Evolutionary conservation across 2,797 vertebrate species (phyloP), one percentile per base, ranked within the genome.

Genomic region (Xenopus petersii): DNA sequence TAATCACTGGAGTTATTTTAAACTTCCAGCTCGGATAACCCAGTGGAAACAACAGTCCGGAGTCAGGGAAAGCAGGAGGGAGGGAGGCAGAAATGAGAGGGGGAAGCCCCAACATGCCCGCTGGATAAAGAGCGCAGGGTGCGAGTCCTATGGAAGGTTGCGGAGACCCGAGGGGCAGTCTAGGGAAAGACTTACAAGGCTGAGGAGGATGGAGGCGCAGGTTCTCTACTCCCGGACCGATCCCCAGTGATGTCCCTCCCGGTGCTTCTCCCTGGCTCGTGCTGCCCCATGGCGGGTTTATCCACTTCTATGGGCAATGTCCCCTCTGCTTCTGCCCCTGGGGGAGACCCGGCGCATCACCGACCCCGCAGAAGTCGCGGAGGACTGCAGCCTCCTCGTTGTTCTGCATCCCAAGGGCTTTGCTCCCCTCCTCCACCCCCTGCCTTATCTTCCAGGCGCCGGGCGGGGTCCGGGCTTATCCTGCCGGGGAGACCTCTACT

Each of bases 231-330:
- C 58, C 9, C 74, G 49, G 54, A 51, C 26, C 51, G 36, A 58
- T 17, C 73, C 64, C 61, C 1, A 81, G 64, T 70, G 75, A 89
- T 89, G 91, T 91, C 90, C 74, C 85, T 91, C 75, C 90, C 90
- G 1, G 93, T 92, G 84, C 89, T 93, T 68, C 85, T 95, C 75
- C 92, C 92, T 67, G 90, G 91, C 42, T 93, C 93, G 13, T 92
- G 91, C 82, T 93, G 91, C 81, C 89, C 91, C 17, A 85, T 90
- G 65, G 80, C 84, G 11, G 87, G 91, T 47, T 79, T 86, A 16
- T 84, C 89, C 0, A 79, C 79, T 63, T 16, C 80, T 73, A 2
- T 77, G 4, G 81, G 82, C 33, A 63, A 73, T 33, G 74, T 63
- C 12, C 70, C 73, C 26, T n/a, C 69, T 75, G 73, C 72, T 80